phyloP scores from a whole-genome alignment of 2,113 vertebrate genomes.

The Ageneiosus marmoratus region DNA sequence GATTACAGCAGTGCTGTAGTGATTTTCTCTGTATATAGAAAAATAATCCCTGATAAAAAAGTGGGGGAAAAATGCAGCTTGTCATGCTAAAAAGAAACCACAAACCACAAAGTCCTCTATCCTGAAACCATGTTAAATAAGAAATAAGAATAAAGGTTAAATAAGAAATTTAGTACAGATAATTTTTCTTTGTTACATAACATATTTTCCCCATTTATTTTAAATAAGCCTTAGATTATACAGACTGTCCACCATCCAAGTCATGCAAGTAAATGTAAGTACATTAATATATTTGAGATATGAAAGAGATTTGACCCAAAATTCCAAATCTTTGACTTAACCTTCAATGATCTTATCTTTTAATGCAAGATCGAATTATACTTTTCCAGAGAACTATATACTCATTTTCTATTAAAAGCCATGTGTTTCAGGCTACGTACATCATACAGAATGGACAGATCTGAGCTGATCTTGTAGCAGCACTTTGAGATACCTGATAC shows the following conservation, averaged over 20 bases:
- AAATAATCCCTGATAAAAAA: not conserved
- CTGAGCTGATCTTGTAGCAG: not conserved
- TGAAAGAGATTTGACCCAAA: not conserved
- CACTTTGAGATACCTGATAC: conserved; percentile 26
- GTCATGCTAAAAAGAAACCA: not conserved
- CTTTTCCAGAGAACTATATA: not conserved
- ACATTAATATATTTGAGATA: no score
- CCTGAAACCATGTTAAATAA: not conserved
- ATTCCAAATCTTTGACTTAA: not conserved
- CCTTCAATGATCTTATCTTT: not conserved
- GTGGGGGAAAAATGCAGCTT: no score
- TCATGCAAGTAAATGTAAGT: not conserved
- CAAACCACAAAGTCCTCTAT: not conserved
- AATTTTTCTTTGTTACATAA: not conserved
- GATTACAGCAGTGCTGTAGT: not conserved
- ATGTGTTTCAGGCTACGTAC: not conserved
- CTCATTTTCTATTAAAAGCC: not conserved
- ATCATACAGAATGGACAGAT: not conserved
- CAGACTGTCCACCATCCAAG: not conserved
- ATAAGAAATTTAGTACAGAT: not conserved
- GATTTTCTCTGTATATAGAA: not conserved
- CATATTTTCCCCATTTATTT: not conserved
- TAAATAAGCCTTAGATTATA: not conserved
- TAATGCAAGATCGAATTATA: not conserved
- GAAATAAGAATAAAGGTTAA: not conserved